Evolutionary conservation across 2,888 invertebrate species (phyloP).

Genomic region (Calliphora vomitoria): DNA sequence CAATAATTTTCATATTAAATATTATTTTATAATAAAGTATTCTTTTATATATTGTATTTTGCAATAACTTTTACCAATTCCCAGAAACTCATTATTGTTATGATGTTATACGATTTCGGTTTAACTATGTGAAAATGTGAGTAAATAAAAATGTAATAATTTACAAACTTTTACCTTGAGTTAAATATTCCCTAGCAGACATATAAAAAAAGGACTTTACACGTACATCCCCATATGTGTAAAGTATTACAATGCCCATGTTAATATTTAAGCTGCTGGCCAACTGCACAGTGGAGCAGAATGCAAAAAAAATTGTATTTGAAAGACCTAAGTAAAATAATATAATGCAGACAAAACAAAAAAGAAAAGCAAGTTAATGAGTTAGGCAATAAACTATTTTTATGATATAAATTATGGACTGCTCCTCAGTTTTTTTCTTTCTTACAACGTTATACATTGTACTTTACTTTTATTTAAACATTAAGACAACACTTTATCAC

Average conservation of each 20-base stretch:
- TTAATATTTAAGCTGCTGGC: neutral
- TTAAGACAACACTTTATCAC: too few species aligned
- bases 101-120: neutral
- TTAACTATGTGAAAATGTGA: conserved; percentile 19
- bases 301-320: too few species aligned
- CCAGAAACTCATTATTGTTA: conserved; percentile 10
- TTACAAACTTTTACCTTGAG: conserved; percentile 23
- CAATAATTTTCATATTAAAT: conserved; percentile 4
- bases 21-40: neutral
- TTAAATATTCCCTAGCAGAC: conserved; percentile 1
- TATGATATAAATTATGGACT: too few species aligned
- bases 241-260: neutral
- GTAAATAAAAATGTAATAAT: conserved; percentile 15
- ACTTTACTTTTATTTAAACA: too few species aligned
- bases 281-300: neutral
- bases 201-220: conserved; percentile 6
- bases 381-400: too few species aligned
- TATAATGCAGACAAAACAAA: too few species aligned
- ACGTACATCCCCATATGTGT: neutral
- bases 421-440: too few species aligned
- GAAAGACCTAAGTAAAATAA: too few species aligned
- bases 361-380: too few species aligned
- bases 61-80: neutral
- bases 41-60: neutral
- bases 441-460: too few species aligned